Base-by-base conservation (phyloP, 2,888 invertebrate species). In the Xestobium rufovillosum region DNA sequence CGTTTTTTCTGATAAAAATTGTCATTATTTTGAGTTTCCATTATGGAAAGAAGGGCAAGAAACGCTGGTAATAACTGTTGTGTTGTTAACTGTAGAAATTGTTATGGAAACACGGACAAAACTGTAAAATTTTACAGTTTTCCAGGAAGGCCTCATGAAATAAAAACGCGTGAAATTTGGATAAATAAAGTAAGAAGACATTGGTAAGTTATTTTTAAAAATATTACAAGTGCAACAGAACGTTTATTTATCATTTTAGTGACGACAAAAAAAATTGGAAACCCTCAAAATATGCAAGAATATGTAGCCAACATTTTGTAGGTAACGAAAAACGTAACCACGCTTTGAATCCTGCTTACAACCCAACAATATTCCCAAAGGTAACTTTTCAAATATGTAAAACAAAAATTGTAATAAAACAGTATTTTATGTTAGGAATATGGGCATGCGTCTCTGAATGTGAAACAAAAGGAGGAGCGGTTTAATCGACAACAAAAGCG, bases 231-330 rank as follows among this genome's bases (percentile, higher is more conserved):
- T n/a, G n/a, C n/a, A n/a, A n/a, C n/a, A n/a, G n/a, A n/a, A n/a
- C n/a, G n/a, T n/a, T 19, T 19, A 19, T 8, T 19, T 19, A n/a
- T 19, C 23, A 19, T 8, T 6, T 8, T 19, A n/a, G 23, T 19
- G n/a, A n/a, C 23, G 6, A 6, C 6, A 19, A 19, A n/a, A n/a
- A 19, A 19, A n/a, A 8, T 19, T 19, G 6, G 23, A 6, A 19
- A 19, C n/a, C 23, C n/a, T 8, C 6, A 19, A 32, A 32, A 29
- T 15, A 39, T 36, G 29, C 30, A n/a, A 29, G 17, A 3, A 35
- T 35, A 15, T 33, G 29, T 17, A 35, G 35, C 11, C 6, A 25
- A 26, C 35, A 45, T 31, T 35, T 35, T 31, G 9, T 35, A 9
- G 14, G 16, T 15, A 35, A 35, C 16, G 15, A 35, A 14, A 35